phyloP scores from a whole-genome alignment of 2,888 invertebrate species.

The Orchesella flavescens region DNA sequence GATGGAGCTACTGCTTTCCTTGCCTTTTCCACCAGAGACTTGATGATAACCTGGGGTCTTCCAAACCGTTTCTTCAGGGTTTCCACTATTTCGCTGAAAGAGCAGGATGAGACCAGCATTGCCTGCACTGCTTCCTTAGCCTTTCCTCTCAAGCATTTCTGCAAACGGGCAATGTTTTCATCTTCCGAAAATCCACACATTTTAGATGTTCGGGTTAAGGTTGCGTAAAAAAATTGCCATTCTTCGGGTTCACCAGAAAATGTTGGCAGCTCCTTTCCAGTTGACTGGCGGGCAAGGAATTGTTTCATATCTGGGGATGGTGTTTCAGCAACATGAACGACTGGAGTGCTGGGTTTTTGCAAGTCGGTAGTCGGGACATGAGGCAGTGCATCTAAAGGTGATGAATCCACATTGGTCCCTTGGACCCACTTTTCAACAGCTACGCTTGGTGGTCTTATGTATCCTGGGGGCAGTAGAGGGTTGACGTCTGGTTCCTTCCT shows the following conservation, averaged over 20 bases:
- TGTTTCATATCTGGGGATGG: background rate
- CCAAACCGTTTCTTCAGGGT: conserved; percentile 21
- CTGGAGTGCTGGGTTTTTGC: too few relatives aligned
- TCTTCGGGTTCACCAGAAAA: conserved; percentile 2
- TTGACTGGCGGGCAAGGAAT: background rate
- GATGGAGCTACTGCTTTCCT: background rate
- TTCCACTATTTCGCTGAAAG: background rate
- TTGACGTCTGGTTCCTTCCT: too few relatives aligned
- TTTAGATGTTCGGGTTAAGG: background rate
- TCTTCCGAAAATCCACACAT: background rate
- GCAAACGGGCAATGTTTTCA: conserved; percentile 13
- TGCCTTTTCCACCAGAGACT: background rate
- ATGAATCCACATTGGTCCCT: too few relatives aligned
- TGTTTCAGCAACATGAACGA: too few relatives aligned
- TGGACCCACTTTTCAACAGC: too few relatives aligned
- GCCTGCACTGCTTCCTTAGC: conserved; percentile 20
- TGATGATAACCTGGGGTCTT: conserved; percentile 10
- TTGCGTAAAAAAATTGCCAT: background rate
- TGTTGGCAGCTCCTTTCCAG: conserved; percentile 6
- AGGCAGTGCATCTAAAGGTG: too few relatives aligned
- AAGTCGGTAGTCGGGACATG: too few relatives aligned
- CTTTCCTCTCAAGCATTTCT: conserved; percentile 28
- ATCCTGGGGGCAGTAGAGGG: too few relatives aligned
- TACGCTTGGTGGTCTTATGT: too few relatives aligned
- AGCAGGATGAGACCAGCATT: background rate